A percentile compares a stretch with the other conserved stretches of the same genome.
Conservation (phyloP, 2,797 vertebrate genomes). For the Hemitrygon akajei region DNA sequence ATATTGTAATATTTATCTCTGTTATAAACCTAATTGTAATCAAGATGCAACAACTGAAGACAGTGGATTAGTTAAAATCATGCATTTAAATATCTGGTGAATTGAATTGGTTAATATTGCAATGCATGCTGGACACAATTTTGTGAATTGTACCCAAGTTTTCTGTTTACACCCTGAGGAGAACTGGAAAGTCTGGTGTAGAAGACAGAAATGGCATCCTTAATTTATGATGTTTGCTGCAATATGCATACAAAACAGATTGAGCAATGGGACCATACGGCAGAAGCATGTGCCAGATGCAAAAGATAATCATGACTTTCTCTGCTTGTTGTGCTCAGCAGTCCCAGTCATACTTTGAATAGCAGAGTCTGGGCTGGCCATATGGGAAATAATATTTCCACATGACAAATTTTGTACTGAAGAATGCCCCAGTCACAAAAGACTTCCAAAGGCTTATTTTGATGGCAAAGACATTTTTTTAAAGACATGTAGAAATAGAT, state of each 20-base stretch:
- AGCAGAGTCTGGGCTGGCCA: neutral
- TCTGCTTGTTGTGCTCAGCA: neutral
- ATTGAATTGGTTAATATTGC: neutral
- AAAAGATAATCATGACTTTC: conserved; percentile 11
- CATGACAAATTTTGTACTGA: conserved; percentile 14
- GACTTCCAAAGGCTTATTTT: neutral
- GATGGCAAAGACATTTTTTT: neutral
- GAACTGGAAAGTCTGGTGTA: neutral
- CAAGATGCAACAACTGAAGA: neutral
- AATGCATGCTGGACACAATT: neutral
- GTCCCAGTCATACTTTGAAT: neutral
- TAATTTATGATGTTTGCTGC: neutral
- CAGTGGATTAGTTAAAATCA: neutral
- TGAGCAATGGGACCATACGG: conserved; percentile 3
- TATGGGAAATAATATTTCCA: conserved; percentile 11
- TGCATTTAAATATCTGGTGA: conserved; percentile 29
- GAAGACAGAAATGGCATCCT: neutral
- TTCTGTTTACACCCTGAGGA: neutral
- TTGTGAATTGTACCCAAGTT: neutral
- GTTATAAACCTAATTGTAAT: neutral
- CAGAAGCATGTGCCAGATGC: conserved; percentile 20
- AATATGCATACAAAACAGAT: neutral
- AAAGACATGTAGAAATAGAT: neutral
- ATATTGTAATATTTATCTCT: neutral
- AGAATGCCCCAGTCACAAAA: conserved; percentile 1